Evolutionary conservation across 2,888 invertebrate species (phyloP), one percentile per base, ranked within the genome.

Genomic region (Coelopa pilipes): DNA sequence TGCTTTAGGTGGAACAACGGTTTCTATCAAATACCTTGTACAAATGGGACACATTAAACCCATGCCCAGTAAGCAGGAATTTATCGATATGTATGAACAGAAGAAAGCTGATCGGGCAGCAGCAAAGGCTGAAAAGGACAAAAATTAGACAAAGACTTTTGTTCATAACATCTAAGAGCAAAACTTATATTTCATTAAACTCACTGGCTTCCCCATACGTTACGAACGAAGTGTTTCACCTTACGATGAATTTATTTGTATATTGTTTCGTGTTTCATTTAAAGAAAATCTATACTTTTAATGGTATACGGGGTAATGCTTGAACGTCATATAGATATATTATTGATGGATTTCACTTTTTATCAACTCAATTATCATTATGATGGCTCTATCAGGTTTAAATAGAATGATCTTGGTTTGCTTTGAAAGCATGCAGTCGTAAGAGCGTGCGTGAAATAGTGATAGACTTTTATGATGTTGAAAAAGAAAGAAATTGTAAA

Each of bases 1-100:
- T 70, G 49, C 17, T 17, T 69, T n/a, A 94, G 95, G 94, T 79
- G 95, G 95, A 63, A 96, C 97, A 21, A 96, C 96, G 19, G 87
- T 93, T 83, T 92, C 94, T 10, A 96, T 97, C 74, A 95, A 91
- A 81, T 93, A 93, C 82, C 89, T 98, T 78, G 93, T 92, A 80
- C 90, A 91, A 80, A 90, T 92, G 85, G 97, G 97, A 68, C 93
- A 93, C 86, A 93, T 96, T 75, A 93, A 93, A 84, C 94, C 95
- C n/a, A 92, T 94, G 49, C 93, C 94, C 19, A 92, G 91, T 24
- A 91, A 90, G 82, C 91, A 90, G 47, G 90, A 90, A 78, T 79
- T 93, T 45, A 90, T 92, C 77, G 90, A 91, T 78, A 89, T 89
- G 78, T 90, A 92, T 74, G 89, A 90, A 81, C 91, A 91, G 55